Conservation (phyloP, 2,113 vertebrate species). For the Lagopus leucura region DNA sequence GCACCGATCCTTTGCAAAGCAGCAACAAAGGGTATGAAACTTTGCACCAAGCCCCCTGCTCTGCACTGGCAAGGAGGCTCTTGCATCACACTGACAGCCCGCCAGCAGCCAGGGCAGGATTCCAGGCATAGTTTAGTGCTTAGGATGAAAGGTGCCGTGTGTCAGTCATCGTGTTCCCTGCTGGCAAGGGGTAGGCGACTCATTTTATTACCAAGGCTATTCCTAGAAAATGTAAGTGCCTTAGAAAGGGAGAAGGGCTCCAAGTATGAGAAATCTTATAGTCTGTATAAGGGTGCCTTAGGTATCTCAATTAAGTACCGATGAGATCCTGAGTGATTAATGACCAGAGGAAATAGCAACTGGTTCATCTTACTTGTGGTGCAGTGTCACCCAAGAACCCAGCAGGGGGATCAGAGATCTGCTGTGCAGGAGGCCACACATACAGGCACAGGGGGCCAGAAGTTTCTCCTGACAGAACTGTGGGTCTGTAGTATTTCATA, state of each 20-base stretch:
- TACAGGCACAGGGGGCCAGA: rapidly evolving
- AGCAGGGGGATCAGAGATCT: neutral
- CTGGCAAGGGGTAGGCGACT: constrained; percentile 39
- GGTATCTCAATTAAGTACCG: neutral
- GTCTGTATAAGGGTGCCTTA: neutral
- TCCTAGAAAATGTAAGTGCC: constrained; percentile 51
- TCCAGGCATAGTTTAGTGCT: constrained; percentile 11
- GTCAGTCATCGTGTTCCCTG: constrained; percentile 27
- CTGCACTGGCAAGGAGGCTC: neutral
- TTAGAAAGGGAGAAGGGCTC: constrained; percentile 35
- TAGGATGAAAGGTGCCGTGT: neutral
- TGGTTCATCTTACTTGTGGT: neutral
- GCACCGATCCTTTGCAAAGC: neutral
- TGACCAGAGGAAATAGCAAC: constrained; percentile 36
- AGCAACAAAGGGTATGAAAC: neutral
- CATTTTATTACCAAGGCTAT: constrained; percentile 39
- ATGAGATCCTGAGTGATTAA: constrained; percentile 34
- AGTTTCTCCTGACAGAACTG: neutral
- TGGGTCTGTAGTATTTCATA: neutral
- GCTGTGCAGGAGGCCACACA: neutral
- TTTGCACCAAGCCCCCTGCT: neutral
- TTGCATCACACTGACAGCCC: neutral
- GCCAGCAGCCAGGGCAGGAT: constrained; percentile 2
- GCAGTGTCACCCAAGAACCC: neutral
- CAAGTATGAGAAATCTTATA: constrained; percentile 25